These are phyloP conservation scores for Eupeodes luniger DNA, from an alignment of 2,888 invertebrate species.

Conservation along the genomic window DNA sequence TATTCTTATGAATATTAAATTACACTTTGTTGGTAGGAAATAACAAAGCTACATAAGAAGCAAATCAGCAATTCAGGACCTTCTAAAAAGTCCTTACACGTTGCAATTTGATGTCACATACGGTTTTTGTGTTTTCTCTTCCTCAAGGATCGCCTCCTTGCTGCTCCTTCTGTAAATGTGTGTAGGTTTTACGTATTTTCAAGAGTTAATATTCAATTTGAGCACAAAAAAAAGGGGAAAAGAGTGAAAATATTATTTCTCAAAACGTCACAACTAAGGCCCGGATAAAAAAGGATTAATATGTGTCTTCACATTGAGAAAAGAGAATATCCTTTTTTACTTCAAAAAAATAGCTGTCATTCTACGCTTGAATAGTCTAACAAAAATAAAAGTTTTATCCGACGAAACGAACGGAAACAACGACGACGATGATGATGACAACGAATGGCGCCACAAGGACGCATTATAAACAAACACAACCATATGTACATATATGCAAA, in stretches of 20 bases:
- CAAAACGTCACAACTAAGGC: slow-evolving; percentile 1
- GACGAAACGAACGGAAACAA: slow-evolving; percentile 22
- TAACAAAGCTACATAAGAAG: background rate
- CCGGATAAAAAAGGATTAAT: slow-evolving; percentile 41
- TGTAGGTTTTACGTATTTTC: background rate
- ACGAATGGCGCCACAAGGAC: slow-evolving; percentile 64
- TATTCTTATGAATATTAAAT: slow-evolving; percentile 30
- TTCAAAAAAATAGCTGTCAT: slow-evolving; percentile 33
- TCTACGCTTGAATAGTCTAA: slow-evolving; percentile 38
- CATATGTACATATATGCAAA: slow-evolving; percentile 4
- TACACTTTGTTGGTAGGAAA: background rate
- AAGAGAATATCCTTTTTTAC: slow-evolving; percentile 36
- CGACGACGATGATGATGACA: background rate
- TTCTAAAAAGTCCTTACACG: slow-evolving; percentile 21
- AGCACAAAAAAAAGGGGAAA: slow-evolving; percentile 34
- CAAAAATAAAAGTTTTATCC: slow-evolving; percentile 12
- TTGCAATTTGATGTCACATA: slow-evolving; percentile 45
- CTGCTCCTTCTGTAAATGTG: background rate
- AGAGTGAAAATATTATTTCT: slow-evolving; percentile 20
- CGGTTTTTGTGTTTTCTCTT: slow-evolving; percentile 30
- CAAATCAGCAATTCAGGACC: slow-evolving; percentile 24
- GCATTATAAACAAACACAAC: slow-evolving; percentile 56
- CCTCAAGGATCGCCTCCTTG: background rate
- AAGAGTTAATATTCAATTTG: slow-evolving; percentile 39
- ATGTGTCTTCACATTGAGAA: slow-evolving; percentile 32